Evolutionary conservation across 2,797 vertebrate genomes (phyloP).

Genomic region (Siniperca obscura): DNA sequence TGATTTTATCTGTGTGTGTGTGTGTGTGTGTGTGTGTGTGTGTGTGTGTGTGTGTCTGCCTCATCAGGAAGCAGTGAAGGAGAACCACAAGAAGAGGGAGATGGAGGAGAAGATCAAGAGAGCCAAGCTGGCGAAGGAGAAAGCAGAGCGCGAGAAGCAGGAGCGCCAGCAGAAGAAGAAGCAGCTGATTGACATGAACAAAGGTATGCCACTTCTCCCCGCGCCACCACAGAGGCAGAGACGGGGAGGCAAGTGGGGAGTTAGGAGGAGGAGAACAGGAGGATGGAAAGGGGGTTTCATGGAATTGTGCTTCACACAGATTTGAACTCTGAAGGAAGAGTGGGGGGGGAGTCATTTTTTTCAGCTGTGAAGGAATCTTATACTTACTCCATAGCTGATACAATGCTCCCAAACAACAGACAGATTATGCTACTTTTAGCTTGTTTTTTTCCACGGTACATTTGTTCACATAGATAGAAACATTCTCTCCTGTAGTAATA

Average conservation of each 20-base stretch:
- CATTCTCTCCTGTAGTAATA: conserved; percentile 5
- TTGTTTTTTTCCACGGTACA: conserved; percentile 15
- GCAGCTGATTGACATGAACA: conserved; percentile 98
- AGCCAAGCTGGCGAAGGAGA: conserved; percentile 97
- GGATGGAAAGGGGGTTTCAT: conserved; percentile 44
- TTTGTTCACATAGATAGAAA: conserved; percentile 20
- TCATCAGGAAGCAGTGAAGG: conserved; percentile 94
- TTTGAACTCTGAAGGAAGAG: conserved; percentile 63
- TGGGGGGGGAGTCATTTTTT: conserved; percentile 44
- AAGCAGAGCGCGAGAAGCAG: conserved; percentile 94
- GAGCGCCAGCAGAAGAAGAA: conserved; percentile 98
- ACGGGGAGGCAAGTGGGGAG: conserved; percentile 56
- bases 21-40: conserved; percentile 12
- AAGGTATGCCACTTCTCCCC: conserved; percentile 88
- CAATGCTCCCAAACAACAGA: conserved; percentile 50
- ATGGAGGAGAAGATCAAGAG: conserved; percentile 97
- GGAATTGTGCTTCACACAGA: conserved; percentile 68
- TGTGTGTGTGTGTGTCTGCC: conserved; percentile 48
- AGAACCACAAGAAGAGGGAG: conserved; percentile 97
- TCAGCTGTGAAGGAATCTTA: conserved; percentile 53
- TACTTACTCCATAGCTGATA: conserved; percentile 41
- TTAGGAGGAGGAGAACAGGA: conserved; percentile 45
- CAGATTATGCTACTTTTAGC: conserved; percentile 59
- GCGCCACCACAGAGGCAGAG: conserved; percentile 55
- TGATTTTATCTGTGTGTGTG: conserved; percentile 61